These are phyloP conservation scores for Rhyzopertha dominica DNA, from an alignment of 1,140 invertebrate species.

Conservation along the genomic window DNA sequence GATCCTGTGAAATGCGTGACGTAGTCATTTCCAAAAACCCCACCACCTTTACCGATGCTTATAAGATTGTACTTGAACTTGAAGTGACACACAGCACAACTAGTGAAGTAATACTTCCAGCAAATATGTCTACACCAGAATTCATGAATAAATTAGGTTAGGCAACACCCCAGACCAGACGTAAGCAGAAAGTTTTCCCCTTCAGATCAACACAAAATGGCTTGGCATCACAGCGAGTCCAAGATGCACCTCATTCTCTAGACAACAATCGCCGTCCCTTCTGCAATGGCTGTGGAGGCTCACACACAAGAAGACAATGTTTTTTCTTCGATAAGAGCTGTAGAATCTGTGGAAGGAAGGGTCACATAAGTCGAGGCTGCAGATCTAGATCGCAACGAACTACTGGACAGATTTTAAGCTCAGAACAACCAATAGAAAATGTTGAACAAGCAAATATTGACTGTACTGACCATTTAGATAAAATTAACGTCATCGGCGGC, in stretches of 20 bases:
- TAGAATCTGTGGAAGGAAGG: constrained; percentile 13
- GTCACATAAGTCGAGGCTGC: constrained; percentile 14
- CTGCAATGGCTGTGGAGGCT: constrained; percentile 17
- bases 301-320: constrained; percentile 12
- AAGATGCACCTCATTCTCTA: neutral
- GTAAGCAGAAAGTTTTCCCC: too few species aligned
- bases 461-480: too few species aligned
- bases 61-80: constrained; percentile 19
- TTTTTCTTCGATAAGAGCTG: constrained; percentile 11
- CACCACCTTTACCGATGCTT: constrained; percentile 19
- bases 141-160: constrained; percentile 8
- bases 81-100: constrained; percentile 12
- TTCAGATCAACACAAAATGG: too few species aligned
- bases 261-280: neutral
- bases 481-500: too few species aligned
- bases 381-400: constrained; percentile 6
- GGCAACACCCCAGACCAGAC: neutral
- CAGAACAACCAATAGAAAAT: too few species aligned
- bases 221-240: too few species aligned
- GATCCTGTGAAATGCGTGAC: constrained; percentile 22
- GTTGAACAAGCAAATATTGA: too few species aligned
- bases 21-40: constrained; percentile 29
- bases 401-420: too few species aligned
- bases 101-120: constrained; percentile 1
- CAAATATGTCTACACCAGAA: neutral